Evolutionary conservation across 2,888 invertebrate genomes (phyloP), one percentile per base, ranked within the genome.

Genomic region (Polymixis flavicincta): DNA sequence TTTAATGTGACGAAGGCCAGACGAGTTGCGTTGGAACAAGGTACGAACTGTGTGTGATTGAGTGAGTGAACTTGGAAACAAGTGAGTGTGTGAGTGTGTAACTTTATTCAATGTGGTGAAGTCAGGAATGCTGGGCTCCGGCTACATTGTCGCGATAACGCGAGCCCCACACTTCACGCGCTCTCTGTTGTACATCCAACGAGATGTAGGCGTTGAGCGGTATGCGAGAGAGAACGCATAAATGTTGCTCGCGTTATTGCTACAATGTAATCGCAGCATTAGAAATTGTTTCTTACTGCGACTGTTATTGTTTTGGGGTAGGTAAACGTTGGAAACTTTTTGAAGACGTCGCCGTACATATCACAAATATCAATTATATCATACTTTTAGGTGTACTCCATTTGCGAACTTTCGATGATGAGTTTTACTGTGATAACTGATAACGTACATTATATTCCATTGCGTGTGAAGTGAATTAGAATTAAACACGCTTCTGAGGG

Each of bases 1-100:
- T 77, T 71, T 68, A 65, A 68, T 28, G 42, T 73, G 83, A 85
- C 66, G 74, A 71, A 78, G 59, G 74, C 32, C 42, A 66, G 61
- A 48, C 68, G 57, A 83, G 69, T 63, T 52, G n/a, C 4, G 48
- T 61, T 66, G 69, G 28, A 67, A 71, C 55, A 71, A 74, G 52
- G 42, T 55, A 82, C 42, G 57, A 59, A 63, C 17, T 48, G 57
- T 54, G 73, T 59, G 84, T 84, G 76, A 82, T 57, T 63, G 61
- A 84, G 48, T 72, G 52, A 80, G 45, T 80, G 61, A 78, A 83
- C 63, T 79, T 59, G 11, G 48, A 19, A 78, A 70, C 45, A 77
- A 67, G 45, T 61, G 69, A 67, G 25, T 68, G 66, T 78, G 48
- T n/a, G n/a, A n/a, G n/a, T n/a, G n/a, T n/a, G n/a, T n/a, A n/a